Evolutionary conservation across 2,888 invertebrate genomes (phyloP).

Genomic region (Plemyria rubiginata): DNA sequence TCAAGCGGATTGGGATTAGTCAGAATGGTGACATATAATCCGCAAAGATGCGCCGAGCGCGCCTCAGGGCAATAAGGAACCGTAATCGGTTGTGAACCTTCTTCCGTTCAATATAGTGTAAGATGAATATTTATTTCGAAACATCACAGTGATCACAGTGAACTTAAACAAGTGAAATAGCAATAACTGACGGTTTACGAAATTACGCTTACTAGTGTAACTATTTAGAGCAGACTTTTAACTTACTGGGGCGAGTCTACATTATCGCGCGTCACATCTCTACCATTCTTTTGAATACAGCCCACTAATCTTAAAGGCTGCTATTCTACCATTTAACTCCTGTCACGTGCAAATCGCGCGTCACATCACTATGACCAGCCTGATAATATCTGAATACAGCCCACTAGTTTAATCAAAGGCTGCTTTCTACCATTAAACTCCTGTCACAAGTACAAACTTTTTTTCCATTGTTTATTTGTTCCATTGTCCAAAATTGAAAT

Average conservation of each 20-base stretch:
- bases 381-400: too few relatives aligned
- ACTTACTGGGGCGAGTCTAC: constrained; percentile 31
- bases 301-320: not conserved
- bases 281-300: not conserved
- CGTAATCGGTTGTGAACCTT: constrained; percentile 83
- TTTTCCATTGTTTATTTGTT: not conserved
- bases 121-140: constrained; percentile 80
- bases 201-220: constrained; percentile 74
- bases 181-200: constrained; percentile 60
- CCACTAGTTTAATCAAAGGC: not conserved
- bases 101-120: constrained; percentile 79
- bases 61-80: constrained; percentile 80
- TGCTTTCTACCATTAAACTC: constrained; percentile 2
- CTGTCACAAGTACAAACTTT: too few relatives aligned
- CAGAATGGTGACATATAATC: constrained; percentile 84
- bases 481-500: constrained; percentile 1
- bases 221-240: constrained; percentile 45
- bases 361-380: not conserved
- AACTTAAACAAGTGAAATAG: constrained; percentile 55
- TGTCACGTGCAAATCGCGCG: not conserved
- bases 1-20: constrained; percentile 82
- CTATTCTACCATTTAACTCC: constrained; percentile 1
- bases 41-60: constrained; percentile 80
- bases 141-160: constrained; percentile 75
- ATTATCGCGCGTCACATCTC: not conserved